These are phyloP conservation scores for Mesorhabditis sp. DNA, from an alignment of 2,888 invertebrate species.

Conservation along the genomic window DNA sequence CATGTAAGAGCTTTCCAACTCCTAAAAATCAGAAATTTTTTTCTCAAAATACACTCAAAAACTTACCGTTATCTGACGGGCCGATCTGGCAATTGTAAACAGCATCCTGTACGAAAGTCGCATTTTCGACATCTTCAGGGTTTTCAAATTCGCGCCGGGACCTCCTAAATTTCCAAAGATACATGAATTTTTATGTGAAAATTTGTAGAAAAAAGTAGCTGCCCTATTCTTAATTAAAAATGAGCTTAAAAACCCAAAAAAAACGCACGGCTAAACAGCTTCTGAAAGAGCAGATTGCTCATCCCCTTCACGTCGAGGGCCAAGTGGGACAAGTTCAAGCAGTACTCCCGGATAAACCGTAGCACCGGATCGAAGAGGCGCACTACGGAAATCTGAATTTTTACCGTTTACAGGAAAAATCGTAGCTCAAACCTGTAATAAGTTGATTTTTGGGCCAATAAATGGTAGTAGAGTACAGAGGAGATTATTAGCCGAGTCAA, in stretches of 20 bases:
- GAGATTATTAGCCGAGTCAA: constrained; percentile 49
- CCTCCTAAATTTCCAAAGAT: constrained; percentile 20
- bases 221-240: constrained; percentile 5
- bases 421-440: constrained; percentile 28
- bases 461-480: constrained; percentile 38
- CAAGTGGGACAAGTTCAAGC: constrained; percentile 46
- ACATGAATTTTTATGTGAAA: no score
- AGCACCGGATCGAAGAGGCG: constrained; percentile 48
- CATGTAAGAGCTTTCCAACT: constrained; percentile 56
- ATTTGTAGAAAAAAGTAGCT: background rate
- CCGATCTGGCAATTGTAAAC: constrained; percentile 55
- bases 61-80: constrained; percentile 23
- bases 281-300: constrained; percentile 39
- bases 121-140: constrained; percentile 47
- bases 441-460: constrained; percentile 46
- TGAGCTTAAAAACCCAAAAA: background rate
- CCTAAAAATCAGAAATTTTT: constrained; percentile 21
- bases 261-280: constrained; percentile 37
- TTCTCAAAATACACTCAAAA: background rate
- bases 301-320: constrained; percentile 47
- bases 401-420: background rate
- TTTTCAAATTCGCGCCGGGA: constrained; percentile 30
- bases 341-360: constrained; percentile 30
- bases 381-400: constrained; percentile 34
- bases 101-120: constrained; percentile 50